phyloP scores from a whole-genome alignment of 2,797 vertebrate genomes.

The Sebastes goodei region DNA sequence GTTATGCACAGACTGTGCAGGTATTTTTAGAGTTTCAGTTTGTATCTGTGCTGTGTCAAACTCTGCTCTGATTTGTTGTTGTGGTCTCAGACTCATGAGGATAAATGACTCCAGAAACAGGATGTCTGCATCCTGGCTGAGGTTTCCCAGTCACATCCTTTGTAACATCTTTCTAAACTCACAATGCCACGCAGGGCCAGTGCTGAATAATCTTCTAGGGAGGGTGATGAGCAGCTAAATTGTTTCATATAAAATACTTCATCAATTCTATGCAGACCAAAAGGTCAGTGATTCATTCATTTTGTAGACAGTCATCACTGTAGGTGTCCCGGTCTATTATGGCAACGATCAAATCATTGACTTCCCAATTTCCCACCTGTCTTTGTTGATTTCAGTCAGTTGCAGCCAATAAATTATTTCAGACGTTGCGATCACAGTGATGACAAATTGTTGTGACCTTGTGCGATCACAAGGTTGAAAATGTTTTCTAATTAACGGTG shows the following conservation, averaged over 20 bases:
- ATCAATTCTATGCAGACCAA: constrained; percentile 9
- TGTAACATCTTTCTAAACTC: background rate
- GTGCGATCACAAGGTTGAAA: background rate
- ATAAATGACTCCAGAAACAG: background rate
- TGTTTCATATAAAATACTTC: constrained; percentile 10
- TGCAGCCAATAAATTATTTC: background rate
- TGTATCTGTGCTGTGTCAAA: background rate
- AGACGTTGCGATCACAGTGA: background rate
- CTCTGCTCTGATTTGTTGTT: background rate
- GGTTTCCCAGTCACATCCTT: background rate
- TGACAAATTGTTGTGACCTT: background rate
- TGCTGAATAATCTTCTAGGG: background rate
- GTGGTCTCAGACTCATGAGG: background rate
- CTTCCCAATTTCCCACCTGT: background rate
- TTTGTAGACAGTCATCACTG: background rate
- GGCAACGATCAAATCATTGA: background rate
- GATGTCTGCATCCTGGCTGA: background rate
- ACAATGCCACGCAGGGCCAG: background rate
- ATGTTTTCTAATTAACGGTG: background rate
- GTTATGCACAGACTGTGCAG: too few species aligned
- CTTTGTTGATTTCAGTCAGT: constrained; percentile 22
- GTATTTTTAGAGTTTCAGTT: background rate
- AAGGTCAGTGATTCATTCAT: constrained; percentile 15
- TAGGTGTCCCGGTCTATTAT: background rate
- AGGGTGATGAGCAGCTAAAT: constrained; percentile 7